Conservation (phyloP, 2,113 vertebrate species). For the Leptodactylus fuscus region DNA sequence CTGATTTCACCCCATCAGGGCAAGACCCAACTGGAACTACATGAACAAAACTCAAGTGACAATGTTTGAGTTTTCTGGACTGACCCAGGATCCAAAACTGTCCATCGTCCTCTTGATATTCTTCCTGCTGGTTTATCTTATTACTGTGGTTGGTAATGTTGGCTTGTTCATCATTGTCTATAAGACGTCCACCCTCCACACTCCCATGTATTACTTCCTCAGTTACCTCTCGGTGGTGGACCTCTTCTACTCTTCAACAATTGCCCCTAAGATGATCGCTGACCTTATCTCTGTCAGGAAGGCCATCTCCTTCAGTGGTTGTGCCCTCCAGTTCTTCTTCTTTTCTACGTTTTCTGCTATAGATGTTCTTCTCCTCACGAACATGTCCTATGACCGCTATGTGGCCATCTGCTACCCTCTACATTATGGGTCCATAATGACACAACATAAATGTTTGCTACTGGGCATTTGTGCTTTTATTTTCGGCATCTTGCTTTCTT, state of each 20-base stretch:
- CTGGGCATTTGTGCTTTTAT: background rate
- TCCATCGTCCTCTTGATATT: background rate
- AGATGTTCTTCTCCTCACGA: background rate
- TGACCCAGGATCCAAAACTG: background rate
- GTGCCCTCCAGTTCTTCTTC: constrained; percentile 42
- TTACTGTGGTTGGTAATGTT: background rate
- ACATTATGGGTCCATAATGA: constrained; percentile 8
- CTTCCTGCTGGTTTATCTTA: background rate
- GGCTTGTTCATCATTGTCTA: background rate
- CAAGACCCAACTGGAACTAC: too few species aligned
- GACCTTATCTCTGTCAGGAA: background rate
- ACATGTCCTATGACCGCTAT: background rate
- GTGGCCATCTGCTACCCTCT: constrained; percentile 9
- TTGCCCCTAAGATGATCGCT: background rate
- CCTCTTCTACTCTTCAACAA: background rate
- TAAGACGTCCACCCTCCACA: background rate
- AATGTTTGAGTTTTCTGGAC: background rate
- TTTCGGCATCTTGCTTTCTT: background rate
- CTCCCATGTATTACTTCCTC: constrained; percentile 8
- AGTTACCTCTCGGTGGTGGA: background rate
- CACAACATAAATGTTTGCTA: background rate
- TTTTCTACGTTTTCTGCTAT: background rate
- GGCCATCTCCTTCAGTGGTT: constrained; percentile 31
- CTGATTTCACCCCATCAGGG: too few species aligned
- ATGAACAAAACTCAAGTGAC: background rate